Conservation (phyloP, 2,888 invertebrate species). For the Carterocephalus palaemon region DNA sequence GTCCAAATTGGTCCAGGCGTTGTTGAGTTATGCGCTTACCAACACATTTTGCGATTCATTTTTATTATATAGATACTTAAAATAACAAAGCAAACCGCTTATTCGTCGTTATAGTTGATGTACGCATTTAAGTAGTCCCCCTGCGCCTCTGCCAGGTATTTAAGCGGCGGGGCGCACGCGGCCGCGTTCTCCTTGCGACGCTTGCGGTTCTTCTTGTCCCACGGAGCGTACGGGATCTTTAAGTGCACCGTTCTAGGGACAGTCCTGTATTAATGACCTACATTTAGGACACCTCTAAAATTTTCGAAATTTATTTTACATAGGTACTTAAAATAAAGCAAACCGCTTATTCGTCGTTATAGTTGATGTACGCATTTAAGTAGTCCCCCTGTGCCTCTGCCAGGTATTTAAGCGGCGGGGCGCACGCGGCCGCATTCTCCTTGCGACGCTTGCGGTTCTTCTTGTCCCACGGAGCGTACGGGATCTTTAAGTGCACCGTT, state of each 20-base stretch:
- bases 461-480: constrained; percentile 73
- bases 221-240: constrained; percentile 72
- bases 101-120: constrained; percentile 57
- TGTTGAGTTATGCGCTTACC: no score
- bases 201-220: constrained; percentile 68
- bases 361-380: constrained; percentile 59
- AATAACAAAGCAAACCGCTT: not conserved
- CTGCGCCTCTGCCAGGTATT: constrained; percentile 46
- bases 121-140: constrained; percentile 59
- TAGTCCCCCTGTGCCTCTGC: constrained; percentile 55
- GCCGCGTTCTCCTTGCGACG: constrained; percentile 33
- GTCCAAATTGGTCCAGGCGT: no score
- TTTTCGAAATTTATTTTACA: no score
- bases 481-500: constrained; percentile 70
- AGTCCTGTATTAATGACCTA: no score
- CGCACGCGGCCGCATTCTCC: constrained; percentile 41
- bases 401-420: constrained; percentile 41
- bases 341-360: constrained; percentile 40
- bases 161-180: constrained; percentile 38
- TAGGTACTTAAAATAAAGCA: not conserved
- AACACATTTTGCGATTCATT: no score
- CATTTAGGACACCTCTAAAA: no score
- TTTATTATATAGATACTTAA: not conserved
- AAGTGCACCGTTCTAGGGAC: constrained; percentile 49
- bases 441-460: constrained; percentile 59